Evolutionary conservation across 2,113 vertebrate genomes (phyloP), one percentile per base, ranked within the genome.

Genomic region (Corvus cornix): DNA sequence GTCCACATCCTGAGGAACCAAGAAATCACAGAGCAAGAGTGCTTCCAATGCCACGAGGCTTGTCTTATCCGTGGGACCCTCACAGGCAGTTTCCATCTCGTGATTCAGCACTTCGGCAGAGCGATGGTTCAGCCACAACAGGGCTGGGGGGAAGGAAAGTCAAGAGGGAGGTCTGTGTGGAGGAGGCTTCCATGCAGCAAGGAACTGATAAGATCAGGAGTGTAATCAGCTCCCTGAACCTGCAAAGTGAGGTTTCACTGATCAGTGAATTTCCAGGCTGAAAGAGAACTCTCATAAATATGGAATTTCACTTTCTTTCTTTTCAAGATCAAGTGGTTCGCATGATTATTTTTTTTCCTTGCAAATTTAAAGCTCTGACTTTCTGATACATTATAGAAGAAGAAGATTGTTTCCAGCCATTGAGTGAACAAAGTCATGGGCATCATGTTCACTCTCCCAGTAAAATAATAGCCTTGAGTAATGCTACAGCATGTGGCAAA

Each of bases 161-260:
- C 69, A 94, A 37, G 83, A 6, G 0, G 90, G 73, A 95, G 73
- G 55, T 94, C 73, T 91, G 9, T 6, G 27, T 63, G 60, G 74
- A 92, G 81, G 72, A 89, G 70, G 49, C 59, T 90, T 96, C 90
- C 89, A 85, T 90, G 77, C 93, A 88, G 49, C 85, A 96, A 97
- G 94, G 59, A 91, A 67, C 95, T 97, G 96, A 97, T 98, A 97
- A 97, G 95, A 97, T 95, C 82, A 90, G 95, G 92, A 91, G 66
- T 26, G 44, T 89, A 97, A 97, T 94, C 90, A 96, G 84, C 63
- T 95, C 76, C 79, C 91, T 92, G 87, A 90, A 96, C 82, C 72
- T 93, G 64, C 92, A 96, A 93, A 95, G 90, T 69, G 74, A 95
- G 46, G 39, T 84, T 89, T 95, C 89, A 94, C 83, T 92, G 85